Base-by-base conservation (phyloP, 2,888 invertebrate genomes). In the Polyommatus iphigenia region DNA sequence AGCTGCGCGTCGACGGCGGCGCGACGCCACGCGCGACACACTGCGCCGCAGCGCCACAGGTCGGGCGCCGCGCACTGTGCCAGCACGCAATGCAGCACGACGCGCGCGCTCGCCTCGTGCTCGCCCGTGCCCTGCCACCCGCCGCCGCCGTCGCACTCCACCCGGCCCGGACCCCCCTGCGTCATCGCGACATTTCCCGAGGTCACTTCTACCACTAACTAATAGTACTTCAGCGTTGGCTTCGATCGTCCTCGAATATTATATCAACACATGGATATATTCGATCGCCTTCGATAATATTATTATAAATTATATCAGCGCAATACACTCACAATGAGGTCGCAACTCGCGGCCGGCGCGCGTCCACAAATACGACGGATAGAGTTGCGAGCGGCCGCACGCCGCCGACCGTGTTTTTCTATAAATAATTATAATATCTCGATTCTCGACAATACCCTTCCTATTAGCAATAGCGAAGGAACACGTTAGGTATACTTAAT, bases 11-110 rank as follows among this genome's bases (percentile, higher is more conserved):
- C 85, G 78, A 81, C 82, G 79, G 90, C 88, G 79, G 87, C 87
- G 82, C 81, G 81, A 79, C 88, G 88, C 91, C 91, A 91, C 50
- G 85, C 85, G 79, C 86, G 85, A 79, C 90, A 90, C 81, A 82
- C 85, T 77, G 81, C 83, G 24, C 85, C 87, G 72, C 86, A 87
- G 78, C 83, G 83, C 83, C 88, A 85, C 84, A 90, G 83, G 79
- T 82, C 83, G 15, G 15, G 79, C 24, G 83, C 87, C 2, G 36
- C 50, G 80, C 89, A 85, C 85, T 85, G 81, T 79, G 80, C 57
- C 80, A 91, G 84, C 83, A 88, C 89, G 81, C 82, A 83, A 57
- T 79, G 79, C 79, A 86, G 82, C 78, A 79, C 85, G 80, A 84
- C 82, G 29, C 71, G 71, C 77, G 80, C 81, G 80, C 77, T 41